Evolutionary conservation across 2,888 invertebrate genomes (phyloP).

Genomic region (Parthenolecanium corni): DNA sequence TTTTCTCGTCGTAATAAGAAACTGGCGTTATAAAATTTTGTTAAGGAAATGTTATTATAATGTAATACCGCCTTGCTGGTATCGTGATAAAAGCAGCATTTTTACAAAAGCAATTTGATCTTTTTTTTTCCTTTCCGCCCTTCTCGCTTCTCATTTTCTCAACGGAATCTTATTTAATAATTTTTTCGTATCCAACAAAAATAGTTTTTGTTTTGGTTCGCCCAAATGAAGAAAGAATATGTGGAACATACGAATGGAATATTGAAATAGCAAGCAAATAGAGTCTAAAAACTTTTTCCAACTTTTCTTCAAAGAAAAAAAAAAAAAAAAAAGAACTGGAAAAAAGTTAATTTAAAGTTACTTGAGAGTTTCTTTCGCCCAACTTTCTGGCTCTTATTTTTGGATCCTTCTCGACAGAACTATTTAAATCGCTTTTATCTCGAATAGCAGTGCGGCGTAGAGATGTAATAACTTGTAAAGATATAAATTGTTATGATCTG

Average conservation of each 20-base stretch:
- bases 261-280: constrained; percentile 1
- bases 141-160: too few species aligned
- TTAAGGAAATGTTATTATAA: too few species aligned
- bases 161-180: too few species aligned
- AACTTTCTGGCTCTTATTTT: constrained; percentile 6
- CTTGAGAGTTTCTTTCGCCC: background rate
- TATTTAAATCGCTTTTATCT: constrained; percentile 4
- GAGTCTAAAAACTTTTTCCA: background rate
- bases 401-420: background rate
- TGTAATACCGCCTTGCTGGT: too few species aligned
- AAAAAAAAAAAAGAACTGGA: background rate
- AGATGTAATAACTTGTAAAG: background rate
- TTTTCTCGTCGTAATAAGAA: too few species aligned
- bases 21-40: too few species aligned
- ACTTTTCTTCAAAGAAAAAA: too few species aligned
- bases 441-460: too few species aligned
- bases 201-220: background rate
- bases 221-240: background rate
- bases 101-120: too few species aligned
- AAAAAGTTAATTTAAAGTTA: background rate
- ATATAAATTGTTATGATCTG: background rate
- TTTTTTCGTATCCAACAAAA: too few species aligned
- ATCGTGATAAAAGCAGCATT: too few species aligned
- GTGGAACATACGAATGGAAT: background rate
- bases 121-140: too few species aligned